These are phyloP conservation scores for Holacanthus passer DNA, from an alignment of 2,113 vertebrate species.

Conservation along the genomic window DNA sequence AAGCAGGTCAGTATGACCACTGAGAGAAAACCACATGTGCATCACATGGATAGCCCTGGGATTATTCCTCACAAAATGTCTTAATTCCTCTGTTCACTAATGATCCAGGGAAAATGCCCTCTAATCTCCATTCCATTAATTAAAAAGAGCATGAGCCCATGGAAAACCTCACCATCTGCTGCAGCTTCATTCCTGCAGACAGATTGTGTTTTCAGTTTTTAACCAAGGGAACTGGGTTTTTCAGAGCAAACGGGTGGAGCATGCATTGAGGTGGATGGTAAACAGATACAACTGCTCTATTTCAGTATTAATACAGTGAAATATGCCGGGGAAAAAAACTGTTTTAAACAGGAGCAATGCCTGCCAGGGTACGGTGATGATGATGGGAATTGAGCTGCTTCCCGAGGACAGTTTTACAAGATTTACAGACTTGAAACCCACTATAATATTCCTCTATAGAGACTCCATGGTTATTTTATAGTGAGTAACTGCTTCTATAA, in stretches of 20 bases:
- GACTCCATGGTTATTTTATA: slow-evolving; percentile 27
- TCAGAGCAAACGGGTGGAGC: slow-evolving; percentile 55
- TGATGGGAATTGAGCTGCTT: slow-evolving; percentile 33
- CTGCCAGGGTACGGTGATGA: slow-evolving; percentile 14
- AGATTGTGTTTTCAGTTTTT: slow-evolving; percentile 80
- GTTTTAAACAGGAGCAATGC: slow-evolving; percentile 31
- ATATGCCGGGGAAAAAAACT: slow-evolving; percentile 7
- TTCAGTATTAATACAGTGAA: slow-evolving; percentile 36
- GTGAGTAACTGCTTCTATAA: not conserved
- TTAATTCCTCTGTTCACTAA: slow-evolving; percentile 87
- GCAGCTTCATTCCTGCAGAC: slow-evolving; percentile 77
- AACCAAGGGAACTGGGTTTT: slow-evolving; percentile 64
- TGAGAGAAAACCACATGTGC: slow-evolving; percentile 79
- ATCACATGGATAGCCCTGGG: slow-evolving; percentile 80
- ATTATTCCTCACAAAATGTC: slow-evolving; percentile 86
- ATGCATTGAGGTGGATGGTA: slow-evolving; percentile 56
- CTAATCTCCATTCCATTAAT: slow-evolving; percentile 87
- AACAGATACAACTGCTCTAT: slow-evolving; percentile 59
- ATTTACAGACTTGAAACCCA: slow-evolving; percentile 26
- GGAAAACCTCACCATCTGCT: slow-evolving; percentile 85
- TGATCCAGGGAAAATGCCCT: slow-evolving; percentile 84
- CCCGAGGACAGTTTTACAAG: slow-evolving; percentile 30
- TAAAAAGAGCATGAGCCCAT: slow-evolving; percentile 86
- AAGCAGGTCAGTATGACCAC: slow-evolving; percentile 82
- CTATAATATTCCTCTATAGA: slow-evolving; percentile 7